These are phyloP conservation scores for Sakesphorus luctuosus DNA, from an alignment of 2,113 vertebrate species.

Conservation along the genomic window DNA sequence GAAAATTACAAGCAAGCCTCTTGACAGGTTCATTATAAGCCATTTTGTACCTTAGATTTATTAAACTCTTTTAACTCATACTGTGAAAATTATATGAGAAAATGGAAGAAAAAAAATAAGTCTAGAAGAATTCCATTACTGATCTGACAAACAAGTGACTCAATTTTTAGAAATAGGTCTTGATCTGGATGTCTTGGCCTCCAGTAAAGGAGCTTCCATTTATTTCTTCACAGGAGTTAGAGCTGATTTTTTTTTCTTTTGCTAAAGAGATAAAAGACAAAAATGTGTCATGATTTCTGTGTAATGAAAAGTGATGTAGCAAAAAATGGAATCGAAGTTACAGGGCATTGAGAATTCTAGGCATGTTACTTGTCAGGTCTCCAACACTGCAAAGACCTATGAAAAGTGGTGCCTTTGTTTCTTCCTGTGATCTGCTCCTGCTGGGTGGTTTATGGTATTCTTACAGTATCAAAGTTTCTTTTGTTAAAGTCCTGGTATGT, in stretches of 20 bases:
- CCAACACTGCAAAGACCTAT: background rate
- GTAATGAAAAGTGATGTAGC: background rate
- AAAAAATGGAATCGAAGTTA: background rate
- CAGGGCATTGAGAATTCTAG: background rate
- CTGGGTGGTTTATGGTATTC: background rate
- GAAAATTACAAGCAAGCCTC: slow-evolving; percentile 39
- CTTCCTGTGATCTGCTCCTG: background rate
- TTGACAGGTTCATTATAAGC: slow-evolving; percentile 55
- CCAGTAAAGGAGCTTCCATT: background rate
- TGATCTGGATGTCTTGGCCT: background rate
- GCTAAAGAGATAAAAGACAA: background rate
- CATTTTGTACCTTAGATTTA: slow-evolving; percentile 46
- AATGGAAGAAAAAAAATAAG: background rate
- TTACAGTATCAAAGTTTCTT: background rate
- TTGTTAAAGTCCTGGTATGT: background rate
- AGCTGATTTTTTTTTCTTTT: background rate
- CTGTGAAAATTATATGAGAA: slow-evolving; percentile 29
- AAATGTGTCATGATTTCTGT: background rate
- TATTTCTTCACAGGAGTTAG: background rate
- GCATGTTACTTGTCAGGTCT: background rate
- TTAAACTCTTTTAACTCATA: slow-evolving; percentile 43
- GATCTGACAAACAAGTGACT: background rate
- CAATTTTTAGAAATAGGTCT: background rate
- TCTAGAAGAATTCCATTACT: background rate
- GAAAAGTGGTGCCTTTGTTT: background rate